phyloP scores from a whole-genome alignment of 1,140 invertebrate genomes.

The Philaenus spumarius region DNA sequence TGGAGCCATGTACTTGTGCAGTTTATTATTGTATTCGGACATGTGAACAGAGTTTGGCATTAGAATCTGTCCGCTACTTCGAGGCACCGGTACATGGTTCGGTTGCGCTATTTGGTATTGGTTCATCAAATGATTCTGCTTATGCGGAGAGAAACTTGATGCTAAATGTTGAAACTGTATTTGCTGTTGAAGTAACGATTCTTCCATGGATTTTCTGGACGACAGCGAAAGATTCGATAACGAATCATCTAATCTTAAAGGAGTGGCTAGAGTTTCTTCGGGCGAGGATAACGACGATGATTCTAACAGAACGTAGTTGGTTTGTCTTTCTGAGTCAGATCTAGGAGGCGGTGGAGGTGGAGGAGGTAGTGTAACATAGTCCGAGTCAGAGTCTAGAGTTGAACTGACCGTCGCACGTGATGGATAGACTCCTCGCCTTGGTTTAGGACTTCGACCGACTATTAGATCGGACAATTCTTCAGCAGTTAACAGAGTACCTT shows the following conservation, averaged over 20 bases:
- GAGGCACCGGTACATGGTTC: no score
- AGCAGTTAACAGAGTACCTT: constrained; percentile 64
- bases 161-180: constrained; percentile 23
- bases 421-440: constrained; percentile 54
- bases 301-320: constrained; percentile 30
- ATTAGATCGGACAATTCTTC: constrained; percentile 75
- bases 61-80: no score
- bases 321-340: constrained; percentile 55
- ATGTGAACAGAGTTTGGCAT: no score
- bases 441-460: constrained; percentile 50
- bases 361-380: constrained; percentile 76
- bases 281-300: constrained; percentile 7
- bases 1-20: no score
- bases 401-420: constrained; percentile 70
- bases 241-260: constrained; percentile 14
- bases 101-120: no score
- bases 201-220: constrained; percentile 18
- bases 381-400: constrained; percentile 78
- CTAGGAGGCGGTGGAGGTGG: constrained; percentile 50
- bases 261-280: constrained; percentile 1
- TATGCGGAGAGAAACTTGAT: constrained; percentile 18
- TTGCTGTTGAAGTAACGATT: constrained; percentile 21
- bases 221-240: constrained; percentile 18
- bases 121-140: neutral
- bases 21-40: no score